Evolutionary conservation across 2,797 vertebrate genomes (phyloP), one percentile per base, ranked within the genome.

Genomic region (Gambelia wislizenii): DNA sequence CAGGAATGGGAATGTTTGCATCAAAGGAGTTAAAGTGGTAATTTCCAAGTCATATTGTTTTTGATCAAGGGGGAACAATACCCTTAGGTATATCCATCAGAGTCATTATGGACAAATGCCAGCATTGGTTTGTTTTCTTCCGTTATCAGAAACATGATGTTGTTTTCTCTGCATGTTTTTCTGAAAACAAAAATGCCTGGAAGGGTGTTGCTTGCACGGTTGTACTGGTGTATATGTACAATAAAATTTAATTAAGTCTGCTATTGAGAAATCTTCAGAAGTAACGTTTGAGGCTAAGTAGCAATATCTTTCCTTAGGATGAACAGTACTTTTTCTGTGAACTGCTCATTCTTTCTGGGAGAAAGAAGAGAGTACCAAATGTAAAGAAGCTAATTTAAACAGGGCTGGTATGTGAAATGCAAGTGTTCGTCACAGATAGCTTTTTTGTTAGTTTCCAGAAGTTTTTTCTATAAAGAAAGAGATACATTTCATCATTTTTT

Each of bases 1-100:
- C 85, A 78, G n/a, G 69, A 74, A 82, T 88, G 88, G 87, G 79
- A 85, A 84, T 91, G 89, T 86, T 88, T n/a, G 79, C 89, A 93
- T 94, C 88, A 91, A 91, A 93, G 89, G 85, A 20, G 47, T 74
- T 81, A 79, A 89, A 89, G 16, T 33, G 79, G 52, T 64, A 86
- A 78, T 92, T 91, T 80, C 84, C 80, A 75, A 0, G 49, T 77
- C 83, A 82, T 59, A n/a, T 59, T 78, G 83, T 3, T 36, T 83
- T 92, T 80, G 75, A 39, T 80, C 52, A 79, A 91, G 44, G 56
- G 7, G 59, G n/a, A 86, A 56, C 89, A 76, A 42, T 64, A 36
- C 5, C 52, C 78, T 42, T 0, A 52, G 25, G 8, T 69, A 0
- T 39, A 47, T 59, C 78, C 75, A 70, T 36, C 47, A 92, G 83